phyloP scores from a whole-genome alignment of 2,888 invertebrate species.

The Apamea epomidion region DNA sequence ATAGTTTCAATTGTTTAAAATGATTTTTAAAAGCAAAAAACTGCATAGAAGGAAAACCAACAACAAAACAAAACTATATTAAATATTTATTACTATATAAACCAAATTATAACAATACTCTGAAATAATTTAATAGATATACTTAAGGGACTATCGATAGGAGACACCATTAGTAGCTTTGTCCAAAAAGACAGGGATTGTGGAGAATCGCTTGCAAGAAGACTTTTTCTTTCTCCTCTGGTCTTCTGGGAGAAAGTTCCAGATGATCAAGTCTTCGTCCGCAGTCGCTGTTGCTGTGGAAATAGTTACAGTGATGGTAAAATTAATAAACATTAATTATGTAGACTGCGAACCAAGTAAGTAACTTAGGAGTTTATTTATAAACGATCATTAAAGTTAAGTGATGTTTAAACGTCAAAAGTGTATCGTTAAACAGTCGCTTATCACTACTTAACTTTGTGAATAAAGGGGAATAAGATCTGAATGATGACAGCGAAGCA shows the following conservation, averaged over 20 bases:
- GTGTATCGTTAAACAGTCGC: too few species aligned
- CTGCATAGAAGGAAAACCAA: background rate
- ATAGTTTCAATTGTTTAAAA: too few species aligned
- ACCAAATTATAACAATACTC: slow-evolving; percentile 47
- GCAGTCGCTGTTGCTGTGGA: slow-evolving; percentile 84
- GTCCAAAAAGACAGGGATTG: slow-evolving; percentile 81
- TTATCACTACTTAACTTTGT: too few species aligned
- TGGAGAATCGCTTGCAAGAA: slow-evolving; percentile 73
- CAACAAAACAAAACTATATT: background rate
- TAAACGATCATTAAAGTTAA: too few species aligned
- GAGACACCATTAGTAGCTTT: slow-evolving; percentile 74
- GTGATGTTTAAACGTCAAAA: too few species aligned
- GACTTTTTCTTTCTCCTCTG: slow-evolving; percentile 70
- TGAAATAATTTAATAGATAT: slow-evolving; percentile 42
- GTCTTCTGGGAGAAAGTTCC: slow-evolving; percentile 87
- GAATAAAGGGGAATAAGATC: too few species aligned
- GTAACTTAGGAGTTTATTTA: too few species aligned
- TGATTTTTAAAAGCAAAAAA: too few species aligned
- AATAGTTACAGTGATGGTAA: background rate
- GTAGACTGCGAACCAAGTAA: too few species aligned
- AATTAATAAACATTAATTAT: too few species aligned
- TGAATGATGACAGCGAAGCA: too few species aligned
- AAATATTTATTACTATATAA: slow-evolving; percentile 62
- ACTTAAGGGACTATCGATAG: slow-evolving; percentile 66
- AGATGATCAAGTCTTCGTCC: slow-evolving; percentile 87